Conservation (phyloP, 2,113 vertebrate genomes). For the Erythrolamprus reginae region DNA sequence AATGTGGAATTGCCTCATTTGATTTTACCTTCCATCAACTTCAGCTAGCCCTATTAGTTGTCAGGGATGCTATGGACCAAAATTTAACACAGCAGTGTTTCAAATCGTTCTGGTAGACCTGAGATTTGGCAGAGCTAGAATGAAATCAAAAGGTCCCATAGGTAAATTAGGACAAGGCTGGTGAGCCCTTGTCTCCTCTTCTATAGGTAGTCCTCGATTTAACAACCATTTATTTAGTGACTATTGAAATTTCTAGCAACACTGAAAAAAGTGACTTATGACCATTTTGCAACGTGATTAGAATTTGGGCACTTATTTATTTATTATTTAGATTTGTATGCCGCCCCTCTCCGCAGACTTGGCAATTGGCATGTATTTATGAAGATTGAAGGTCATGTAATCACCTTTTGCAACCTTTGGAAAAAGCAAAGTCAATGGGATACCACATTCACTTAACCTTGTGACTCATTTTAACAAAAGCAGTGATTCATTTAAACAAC, state of each 20-base stretch:
- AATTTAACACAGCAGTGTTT: not conserved
- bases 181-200: not conserved
- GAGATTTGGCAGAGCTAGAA: not conserved
- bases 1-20: not conserved
- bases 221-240: not conserved
- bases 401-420: not conserved
- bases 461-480: not conserved
- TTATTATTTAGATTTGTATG: no score
- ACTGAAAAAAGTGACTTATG: not conserved
- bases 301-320: no score
- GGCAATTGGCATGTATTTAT: not conserved
- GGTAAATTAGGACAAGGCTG: not conserved
- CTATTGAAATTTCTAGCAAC: not conserved
- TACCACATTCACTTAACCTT: not conserved
- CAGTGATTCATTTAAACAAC: not conserved
- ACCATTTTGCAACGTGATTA: not conserved
- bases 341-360: no score
- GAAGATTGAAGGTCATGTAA: not conserved
- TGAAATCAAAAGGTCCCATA: not conserved
- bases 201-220: not conserved
- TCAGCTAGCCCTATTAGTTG: not conserved
- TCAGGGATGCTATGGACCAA: not conserved
- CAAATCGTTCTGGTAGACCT: not conserved
- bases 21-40: not conserved
- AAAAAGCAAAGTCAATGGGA: not conserved